Evolutionary conservation across 1,140 invertebrate species (phyloP).

Genomic region (Hycleus phaleratus): DNA sequence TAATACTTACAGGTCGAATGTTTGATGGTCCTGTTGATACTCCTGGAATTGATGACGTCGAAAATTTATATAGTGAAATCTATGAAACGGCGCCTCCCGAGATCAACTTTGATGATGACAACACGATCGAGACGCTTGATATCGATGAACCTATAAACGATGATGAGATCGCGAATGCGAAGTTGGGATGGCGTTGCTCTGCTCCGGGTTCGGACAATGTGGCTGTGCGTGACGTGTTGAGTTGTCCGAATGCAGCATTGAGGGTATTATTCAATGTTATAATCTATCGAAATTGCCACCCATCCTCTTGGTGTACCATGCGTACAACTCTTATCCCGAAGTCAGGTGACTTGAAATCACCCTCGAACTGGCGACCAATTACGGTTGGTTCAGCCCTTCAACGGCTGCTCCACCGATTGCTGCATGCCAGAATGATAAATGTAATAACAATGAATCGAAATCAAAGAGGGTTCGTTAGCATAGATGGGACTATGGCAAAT

Average conservation of each 20-base stretch:
- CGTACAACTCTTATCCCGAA: constrained; percentile 20
- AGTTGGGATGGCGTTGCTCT: constrained; percentile 3
- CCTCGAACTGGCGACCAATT: constrained; percentile 36
- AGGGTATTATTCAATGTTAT: constrained; percentile 7
- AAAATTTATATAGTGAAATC: background rate
- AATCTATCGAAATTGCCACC: constrained; percentile 2
- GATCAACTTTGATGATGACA: background rate
- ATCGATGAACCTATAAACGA: background rate
- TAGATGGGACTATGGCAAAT: constrained; percentile 35
- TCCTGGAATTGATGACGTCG: background rate
- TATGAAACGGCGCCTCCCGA: background rate
- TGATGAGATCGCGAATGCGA: constrained; percentile 5
- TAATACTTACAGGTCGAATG: background rate
- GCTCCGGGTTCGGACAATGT: constrained; percentile 15
- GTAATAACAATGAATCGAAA: constrained; percentile 24
- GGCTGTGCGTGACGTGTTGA: background rate
- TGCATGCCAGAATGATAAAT: constrained; percentile 29
- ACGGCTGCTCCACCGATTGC: constrained; percentile 32
- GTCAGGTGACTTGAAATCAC: background rate
- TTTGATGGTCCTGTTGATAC: no score
- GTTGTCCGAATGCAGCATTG: background rate
- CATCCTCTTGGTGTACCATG: background rate
- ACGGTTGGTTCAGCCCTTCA: constrained; percentile 38
- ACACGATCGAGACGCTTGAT: background rate
- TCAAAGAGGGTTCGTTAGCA: constrained; percentile 31